phyloP scores from a whole-genome alignment of 2,888 invertebrate species.

The Drosophila fulvimacula region DNA sequence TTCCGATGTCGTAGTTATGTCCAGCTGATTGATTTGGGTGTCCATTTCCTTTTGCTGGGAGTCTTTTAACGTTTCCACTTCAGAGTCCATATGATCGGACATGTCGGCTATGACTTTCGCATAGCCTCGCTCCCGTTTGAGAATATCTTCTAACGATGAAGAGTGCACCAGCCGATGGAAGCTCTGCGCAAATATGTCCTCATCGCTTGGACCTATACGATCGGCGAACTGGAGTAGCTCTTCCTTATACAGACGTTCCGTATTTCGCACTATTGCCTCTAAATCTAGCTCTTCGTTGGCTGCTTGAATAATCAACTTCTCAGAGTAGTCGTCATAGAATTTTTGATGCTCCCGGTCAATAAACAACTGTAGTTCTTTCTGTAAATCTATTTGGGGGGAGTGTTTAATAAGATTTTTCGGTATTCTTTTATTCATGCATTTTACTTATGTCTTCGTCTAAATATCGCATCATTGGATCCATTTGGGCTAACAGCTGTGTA shows the following conservation, averaged over 20 bases:
- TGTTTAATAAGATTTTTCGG: neutral
- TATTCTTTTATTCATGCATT: slow-evolving; percentile 14
- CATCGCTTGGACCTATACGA: slow-evolving; percentile 92
- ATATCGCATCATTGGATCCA: slow-evolving; percentile 84
- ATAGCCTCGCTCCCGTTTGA: slow-evolving; percentile 94
- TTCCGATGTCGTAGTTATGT: slow-evolving; percentile 88
- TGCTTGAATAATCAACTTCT: slow-evolving; percentile 87
- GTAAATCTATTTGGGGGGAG: slow-evolving; percentile 63
- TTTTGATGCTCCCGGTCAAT: slow-evolving; percentile 88
- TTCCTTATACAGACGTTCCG: slow-evolving; percentile 92
- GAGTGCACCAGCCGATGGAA: slow-evolving; percentile 90
- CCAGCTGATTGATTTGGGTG: slow-evolving; percentile 91
- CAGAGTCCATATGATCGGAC: slow-evolving; percentile 89
- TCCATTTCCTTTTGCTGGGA: slow-evolving; percentile 96
- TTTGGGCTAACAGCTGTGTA: slow-evolving; percentile 77
- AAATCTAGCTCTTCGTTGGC: slow-evolving; percentile 88
- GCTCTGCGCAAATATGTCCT: slow-evolving; percentile 88
- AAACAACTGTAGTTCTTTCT: slow-evolving; percentile 86
- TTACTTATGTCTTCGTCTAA: slow-evolving; percentile 82
- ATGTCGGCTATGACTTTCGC: slow-evolving; percentile 92
- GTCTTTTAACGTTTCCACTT: slow-evolving; percentile 89
- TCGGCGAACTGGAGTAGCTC: slow-evolving; percentile 94
- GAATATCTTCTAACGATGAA: slow-evolving; percentile 93
- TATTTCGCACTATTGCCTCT: slow-evolving; percentile 91
- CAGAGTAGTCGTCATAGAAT: slow-evolving; percentile 89